Evolutionary conservation across 2,888 invertebrate genomes (phyloP).

Genomic region (Mythimna loreyi): DNA sequence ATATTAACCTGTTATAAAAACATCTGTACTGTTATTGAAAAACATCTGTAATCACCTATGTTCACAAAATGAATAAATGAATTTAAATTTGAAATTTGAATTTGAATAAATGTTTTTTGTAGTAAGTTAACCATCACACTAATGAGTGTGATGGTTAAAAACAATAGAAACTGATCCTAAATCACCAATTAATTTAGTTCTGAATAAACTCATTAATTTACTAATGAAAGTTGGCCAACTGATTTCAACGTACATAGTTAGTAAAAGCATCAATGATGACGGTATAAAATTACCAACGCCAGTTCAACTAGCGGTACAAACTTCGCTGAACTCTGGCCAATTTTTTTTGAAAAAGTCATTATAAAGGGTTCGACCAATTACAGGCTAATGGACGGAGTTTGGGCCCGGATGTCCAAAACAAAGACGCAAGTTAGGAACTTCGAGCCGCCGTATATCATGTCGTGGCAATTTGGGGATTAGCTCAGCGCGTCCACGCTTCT

Average conservation of each 20-base stretch:
- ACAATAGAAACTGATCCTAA: neutral
- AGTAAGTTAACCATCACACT: no score
- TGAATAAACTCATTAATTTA: neutral
- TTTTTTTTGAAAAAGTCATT: conserved; percentile 65
- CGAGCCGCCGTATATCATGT: conserved; percentile 45
- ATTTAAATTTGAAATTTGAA: no score
- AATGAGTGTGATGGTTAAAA: no score
- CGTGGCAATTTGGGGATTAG: conserved; percentile 46
- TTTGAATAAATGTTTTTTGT: no score
- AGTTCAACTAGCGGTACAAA: conserved; percentile 26
- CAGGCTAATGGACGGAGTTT: conserved; percentile 69
- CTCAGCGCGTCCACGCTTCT: conserved; percentile 2
- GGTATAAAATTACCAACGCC: conserved; percentile 26
- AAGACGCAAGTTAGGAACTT: conserved; percentile 52
- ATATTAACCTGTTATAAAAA: no score
- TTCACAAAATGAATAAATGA: no score
- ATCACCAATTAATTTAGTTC: neutral
- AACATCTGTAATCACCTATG: no score
- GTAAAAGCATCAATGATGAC: conserved; percentile 22
- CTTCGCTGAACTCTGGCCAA: conserved; percentile 41
- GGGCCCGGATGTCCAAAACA: conserved; percentile 53
- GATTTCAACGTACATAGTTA: conserved; percentile 3
- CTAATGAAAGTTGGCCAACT: conserved; percentile 4
- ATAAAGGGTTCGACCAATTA: conserved; percentile 69
- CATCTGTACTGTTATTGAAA: no score